A percentile compares a stretch with the other conserved stretches of the same genome.
These are phyloP conservation scores for Sebastes goodei DNA, from an alignment of 2,797 vertebrate species.

Conservation along the genomic window DNA sequence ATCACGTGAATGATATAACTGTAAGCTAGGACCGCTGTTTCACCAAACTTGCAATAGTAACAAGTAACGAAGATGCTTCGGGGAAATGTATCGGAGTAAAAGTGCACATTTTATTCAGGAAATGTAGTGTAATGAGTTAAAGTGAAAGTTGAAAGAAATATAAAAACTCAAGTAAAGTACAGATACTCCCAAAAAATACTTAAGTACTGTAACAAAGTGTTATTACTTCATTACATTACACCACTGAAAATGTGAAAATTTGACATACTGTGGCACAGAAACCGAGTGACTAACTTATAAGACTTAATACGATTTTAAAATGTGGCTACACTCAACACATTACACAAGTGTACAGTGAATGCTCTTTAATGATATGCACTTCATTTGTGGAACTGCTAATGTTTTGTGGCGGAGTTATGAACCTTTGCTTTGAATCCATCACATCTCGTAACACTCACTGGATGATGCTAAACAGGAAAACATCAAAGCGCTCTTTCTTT, in stretches of 20 bases:
- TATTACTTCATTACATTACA: rapidly evolving
- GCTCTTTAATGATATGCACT: neutral
- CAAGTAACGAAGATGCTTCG: too few species aligned
- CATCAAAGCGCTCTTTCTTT: constrained; percentile 18
- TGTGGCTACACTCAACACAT: neutral
- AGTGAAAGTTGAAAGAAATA: too few species aligned
- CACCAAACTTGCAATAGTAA: too few species aligned
- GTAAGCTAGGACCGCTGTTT: too few species aligned
- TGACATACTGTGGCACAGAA: neutral
- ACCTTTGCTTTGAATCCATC: constrained; percentile 8
- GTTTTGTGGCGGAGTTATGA: neutral
- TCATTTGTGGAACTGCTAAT: neutral
- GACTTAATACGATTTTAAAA: neutral
- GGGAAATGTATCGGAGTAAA: too few species aligned
- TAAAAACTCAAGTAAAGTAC: too few species aligned
- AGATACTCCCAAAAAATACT: too few species aligned
- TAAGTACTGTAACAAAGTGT: too few species aligned
- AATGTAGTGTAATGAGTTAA: too few species aligned
- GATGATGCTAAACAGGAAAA: neutral
- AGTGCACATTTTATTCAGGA: too few species aligned
- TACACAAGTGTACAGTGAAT: neutral
- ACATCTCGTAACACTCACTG: neutral
- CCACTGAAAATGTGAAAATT: neutral
- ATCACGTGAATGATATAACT: too few species aligned
- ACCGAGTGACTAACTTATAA: too few species aligned